Conservation (phyloP, 2,113 vertebrate species). For the Hemicordylus capensis region DNA sequence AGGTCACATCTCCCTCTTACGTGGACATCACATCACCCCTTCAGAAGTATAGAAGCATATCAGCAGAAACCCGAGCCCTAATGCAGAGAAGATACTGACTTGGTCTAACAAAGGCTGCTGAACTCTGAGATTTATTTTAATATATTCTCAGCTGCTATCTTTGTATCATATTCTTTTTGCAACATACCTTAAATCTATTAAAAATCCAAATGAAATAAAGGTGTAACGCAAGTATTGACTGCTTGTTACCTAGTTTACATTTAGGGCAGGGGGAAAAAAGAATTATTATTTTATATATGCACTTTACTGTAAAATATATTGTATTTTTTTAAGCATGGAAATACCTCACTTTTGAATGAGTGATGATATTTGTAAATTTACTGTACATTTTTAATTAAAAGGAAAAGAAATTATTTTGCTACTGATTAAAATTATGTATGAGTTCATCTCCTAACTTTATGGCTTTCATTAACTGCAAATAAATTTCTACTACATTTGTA, state of each 20-base stretch:
- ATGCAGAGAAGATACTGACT: conserved; percentile 73
- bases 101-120: conserved; percentile 18
- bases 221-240: conserved; percentile 52
- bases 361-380: conserved; percentile 56
- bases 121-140: conserved; percentile 39
- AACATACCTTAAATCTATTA: conserved; percentile 37
- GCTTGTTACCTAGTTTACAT: conserved; percentile 57
- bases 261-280: conserved; percentile 56
- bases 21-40: conserved; percentile 46
- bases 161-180: conserved; percentile 39
- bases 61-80: conserved; percentile 52
- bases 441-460: conserved; percentile 41
- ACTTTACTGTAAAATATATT: conserved; percentile 65
- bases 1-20: conserved; percentile 62
- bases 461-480: conserved; percentile 48
- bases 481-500: conserved; percentile 51
- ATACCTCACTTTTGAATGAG: conserved; percentile 61
- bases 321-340: conserved; percentile 63
- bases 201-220: conserved; percentile 55
- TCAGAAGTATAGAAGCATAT: conserved; percentile 52
- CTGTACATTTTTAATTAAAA: conserved; percentile 54
- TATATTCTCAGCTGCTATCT: conserved; percentile 27
- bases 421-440: conserved; percentile 59
- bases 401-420: conserved; percentile 59
- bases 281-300: conserved; percentile 59